Evolutionary conservation across 2,888 invertebrate species (phyloP).

Genomic region (Chirona hameri): DNA sequence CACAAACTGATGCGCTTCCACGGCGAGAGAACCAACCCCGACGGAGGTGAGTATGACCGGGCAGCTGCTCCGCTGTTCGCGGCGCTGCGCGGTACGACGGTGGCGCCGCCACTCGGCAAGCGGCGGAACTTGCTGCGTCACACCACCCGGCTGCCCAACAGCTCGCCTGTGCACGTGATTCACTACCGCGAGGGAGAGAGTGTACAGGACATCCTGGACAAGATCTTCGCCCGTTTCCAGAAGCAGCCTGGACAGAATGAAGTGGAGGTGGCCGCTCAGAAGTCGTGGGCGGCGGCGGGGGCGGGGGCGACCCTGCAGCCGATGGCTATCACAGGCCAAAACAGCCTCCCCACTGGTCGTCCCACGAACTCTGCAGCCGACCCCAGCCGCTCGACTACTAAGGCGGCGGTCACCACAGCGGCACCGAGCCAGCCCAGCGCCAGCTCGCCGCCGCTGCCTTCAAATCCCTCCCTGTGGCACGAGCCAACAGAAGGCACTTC

Average conservation of each 20-base stretch:
- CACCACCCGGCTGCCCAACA: constrained; percentile 33
- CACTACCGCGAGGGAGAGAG: constrained; percentile 41
- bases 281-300: not conserved
- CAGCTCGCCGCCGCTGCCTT: no score
- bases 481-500: no score
- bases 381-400: no score
- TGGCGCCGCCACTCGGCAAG: not conserved
- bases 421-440: no score
- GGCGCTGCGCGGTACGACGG: not conserved
- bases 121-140: not conserved
- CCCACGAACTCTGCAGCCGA: not conserved
- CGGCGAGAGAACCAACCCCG: not conserved
- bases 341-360: not conserved
- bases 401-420: no score
- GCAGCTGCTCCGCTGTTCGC: not conserved
- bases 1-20: constrained; percentile 25
- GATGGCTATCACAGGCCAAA: no score
- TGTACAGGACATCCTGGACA: constrained; percentile 42
- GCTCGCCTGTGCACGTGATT: constrained; percentile 43
- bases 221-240: constrained; percentile 38
- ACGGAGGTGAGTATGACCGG: constrained; percentile 9
- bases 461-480: no score
- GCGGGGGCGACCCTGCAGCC: not conserved
- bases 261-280: not conserved
- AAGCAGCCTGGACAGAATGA: not conserved